Evolutionary conservation across 2,888 invertebrate species (phyloP), one percentile per base, ranked within the genome.

Genomic region (Drosophila nigricruria): DNA sequence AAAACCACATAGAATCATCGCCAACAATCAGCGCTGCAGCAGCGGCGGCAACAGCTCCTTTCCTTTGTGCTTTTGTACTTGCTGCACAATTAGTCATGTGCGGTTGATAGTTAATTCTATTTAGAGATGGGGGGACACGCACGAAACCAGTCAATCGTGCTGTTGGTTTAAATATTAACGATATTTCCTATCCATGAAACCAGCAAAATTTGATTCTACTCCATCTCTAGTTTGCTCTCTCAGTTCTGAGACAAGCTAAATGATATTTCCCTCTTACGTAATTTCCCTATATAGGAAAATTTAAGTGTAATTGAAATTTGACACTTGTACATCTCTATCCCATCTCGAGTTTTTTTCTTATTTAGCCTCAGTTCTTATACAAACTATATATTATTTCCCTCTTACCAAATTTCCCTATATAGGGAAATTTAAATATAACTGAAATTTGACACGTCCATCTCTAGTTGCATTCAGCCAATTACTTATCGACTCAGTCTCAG

Each of bases 21-120:
- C 45, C 60, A 58, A 34, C 62, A 56, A 61, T 58, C 67, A 79
- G n/a, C 53, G n/a, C 53, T 25, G 54, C 61, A 45, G 38, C n/a
- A 27, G 32, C 32, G 9, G 42, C 53, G 12, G 38, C 25, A 23
- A 5, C 25, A 32, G 64, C 45, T 66, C 47, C 66, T 72, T 65
- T 30, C 30, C 47, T 27, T 81, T 49, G 61, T 79, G 60, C 57
- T 69, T 69, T 49, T 53, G 10, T 27, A 27, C 53, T 53, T 38
- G 42, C 42, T n/a, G 40, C 56, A 56, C 69, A 82, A 82, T 84
- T 83, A 82, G 79, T 87, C 88, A 88, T 59, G 40, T 59, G 64
- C 58, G 58, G 67, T 56, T 63, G 66, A 65, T 56, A 56, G 43
- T 68, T 76, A 20, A 56, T 56, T 57, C 30, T 34, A 52, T 14